Base-by-base conservation (phyloP, 2,888 invertebrate genomes). In the Allacma fusca region DNA sequence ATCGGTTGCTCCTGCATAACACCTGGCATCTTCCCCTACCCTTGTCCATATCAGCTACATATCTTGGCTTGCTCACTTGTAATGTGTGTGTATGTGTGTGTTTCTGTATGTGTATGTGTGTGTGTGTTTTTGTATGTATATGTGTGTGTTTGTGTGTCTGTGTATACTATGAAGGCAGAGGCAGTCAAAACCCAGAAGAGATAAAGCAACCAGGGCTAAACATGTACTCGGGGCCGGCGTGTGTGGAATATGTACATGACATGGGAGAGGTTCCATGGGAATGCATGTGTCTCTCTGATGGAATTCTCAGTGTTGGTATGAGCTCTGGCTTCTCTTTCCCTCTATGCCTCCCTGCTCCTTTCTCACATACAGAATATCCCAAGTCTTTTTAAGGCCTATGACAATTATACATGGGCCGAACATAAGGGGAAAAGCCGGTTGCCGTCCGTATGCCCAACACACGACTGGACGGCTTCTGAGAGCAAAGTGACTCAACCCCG, bases 21-120 rank as follows among this genome's bases (percentile, higher is more conserved):
- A 83, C 83, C 83, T 83, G 83, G 83, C 83, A 80, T 78, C 81
- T 80, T 19, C 67, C 24, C 67, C 13, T n/a, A 24, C 7, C 9
- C 23, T 67, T 21, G 13, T 16, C 23, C 71, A 71, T 71, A 12
- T 40, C 40, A 40, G 23, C 7, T 59, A 59, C 59, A 59, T 59
- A 59, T n/a, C n/a, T n/a, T 59, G 59, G 5, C 23, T 7, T 59
- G 59, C 34, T 34, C 69, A 28, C 69, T 34, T n/a, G 24, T 29
- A 50, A 50, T 7, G 59, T 40, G 40, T 40, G 40, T 40, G 40
- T 40, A 13, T 40, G 40, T 40, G 40, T 40, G 40, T 40, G 40
- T n/a, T n/a, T n/a, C n/a, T n/a, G n/a, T n/a, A n/a, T n/a, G n/a
- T n/a, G n/a, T n/a, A n/a, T n/a, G n/a, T n/a, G n/a, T n/a, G n/a